These are phyloP conservation scores for Lissocephala sabroskyi DNA, from an alignment of 2,888 invertebrate genomes.

Conservation along the genomic window DNA sequence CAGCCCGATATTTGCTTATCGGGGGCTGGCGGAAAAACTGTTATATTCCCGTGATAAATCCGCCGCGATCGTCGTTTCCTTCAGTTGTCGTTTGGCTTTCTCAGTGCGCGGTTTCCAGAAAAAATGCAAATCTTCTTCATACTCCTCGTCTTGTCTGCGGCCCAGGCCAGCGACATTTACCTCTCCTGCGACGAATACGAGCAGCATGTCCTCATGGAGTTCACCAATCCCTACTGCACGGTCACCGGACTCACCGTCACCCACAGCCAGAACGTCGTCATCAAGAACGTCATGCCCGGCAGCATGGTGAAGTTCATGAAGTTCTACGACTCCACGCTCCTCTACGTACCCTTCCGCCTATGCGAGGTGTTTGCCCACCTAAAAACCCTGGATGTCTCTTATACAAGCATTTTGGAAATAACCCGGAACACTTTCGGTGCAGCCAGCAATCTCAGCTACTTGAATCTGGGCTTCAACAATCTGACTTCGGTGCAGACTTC, in stretches of 20 bases:
- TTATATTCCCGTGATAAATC: too few relatives aligned
- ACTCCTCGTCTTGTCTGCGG: too few relatives aligned
- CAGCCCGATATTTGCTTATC: too few relatives aligned
- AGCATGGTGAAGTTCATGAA: conserved; percentile 70
- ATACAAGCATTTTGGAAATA: conserved; percentile 68
- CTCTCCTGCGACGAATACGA: conserved; percentile 70
- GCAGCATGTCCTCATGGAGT: conserved; percentile 61
- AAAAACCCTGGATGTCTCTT: conserved; percentile 68
- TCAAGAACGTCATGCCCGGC: conserved; percentile 55
- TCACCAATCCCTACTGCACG: conserved; percentile 65
- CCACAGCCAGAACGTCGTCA: conserved; percentile 68
- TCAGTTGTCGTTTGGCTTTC: too few relatives aligned
- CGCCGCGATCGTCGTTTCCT: too few relatives aligned
- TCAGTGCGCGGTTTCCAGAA: too few relatives aligned
- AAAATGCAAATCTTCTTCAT: too few relatives aligned
- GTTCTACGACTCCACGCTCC: conserved; percentile 69
- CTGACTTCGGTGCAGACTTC: conserved; percentile 67
- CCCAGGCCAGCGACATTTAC: conserved; percentile 61
- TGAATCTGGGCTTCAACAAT: conserved; percentile 68
- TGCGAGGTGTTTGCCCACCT: conserved; percentile 67
- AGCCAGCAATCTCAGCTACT: conserved; percentile 60
- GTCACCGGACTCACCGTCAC: conserved; percentile 69
- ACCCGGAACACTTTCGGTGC: conserved; percentile 68
- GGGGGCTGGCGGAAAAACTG: too few relatives aligned
- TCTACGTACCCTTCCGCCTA: conserved; percentile 69